Percentiles rank a stretch among this genome's conserved stretches.
Evolutionary conservation across 2,888 invertebrate genomes (phyloP).

Genomic region (Nomada hirtipes): DNA sequence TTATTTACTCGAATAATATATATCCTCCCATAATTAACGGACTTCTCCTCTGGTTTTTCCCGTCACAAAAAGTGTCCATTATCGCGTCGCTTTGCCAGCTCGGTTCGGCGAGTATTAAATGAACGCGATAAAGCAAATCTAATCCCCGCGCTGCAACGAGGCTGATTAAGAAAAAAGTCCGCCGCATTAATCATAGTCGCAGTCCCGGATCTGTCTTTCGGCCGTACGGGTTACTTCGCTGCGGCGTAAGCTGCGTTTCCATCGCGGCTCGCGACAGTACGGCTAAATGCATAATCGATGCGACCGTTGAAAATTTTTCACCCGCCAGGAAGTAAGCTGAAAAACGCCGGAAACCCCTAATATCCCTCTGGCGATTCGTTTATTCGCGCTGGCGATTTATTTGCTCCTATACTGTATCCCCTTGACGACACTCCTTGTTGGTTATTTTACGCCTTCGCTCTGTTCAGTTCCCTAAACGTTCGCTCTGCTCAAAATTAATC

Average conservation of each 20-base stretch:
- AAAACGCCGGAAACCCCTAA: slow-evolving; percentile 15
- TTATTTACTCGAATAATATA: slow-evolving; percentile 12
- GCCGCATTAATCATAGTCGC: slow-evolving; percentile 48
- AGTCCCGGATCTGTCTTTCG: slow-evolving; percentile 36
- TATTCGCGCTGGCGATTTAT: not conserved
- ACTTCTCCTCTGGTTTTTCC: slow-evolving; percentile 2
- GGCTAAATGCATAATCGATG: slow-evolving; percentile 61
- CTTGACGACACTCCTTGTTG: too few relatives aligned
- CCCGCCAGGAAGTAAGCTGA: not conserved
- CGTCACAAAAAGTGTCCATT: not conserved
- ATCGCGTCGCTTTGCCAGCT: not conserved
- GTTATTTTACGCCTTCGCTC: too few relatives aligned
- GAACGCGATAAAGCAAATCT: slow-evolving; percentile 21
- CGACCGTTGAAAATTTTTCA: slow-evolving; percentile 34
- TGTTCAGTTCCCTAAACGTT: too few relatives aligned
- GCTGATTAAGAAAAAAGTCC: slow-evolving; percentile 38
- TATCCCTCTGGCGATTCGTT: not conserved
- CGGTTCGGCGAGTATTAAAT: slow-evolving; percentile 1
- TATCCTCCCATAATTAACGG: slow-evolving; percentile 6
- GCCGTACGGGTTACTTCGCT: slow-evolving; percentile 37
- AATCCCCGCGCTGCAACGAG: not conserved
- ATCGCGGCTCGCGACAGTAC: slow-evolving; percentile 20
- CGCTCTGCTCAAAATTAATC: too few relatives aligned
- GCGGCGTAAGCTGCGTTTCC: slow-evolving; percentile 54
- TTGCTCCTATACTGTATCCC: not conserved